Conservation (phyloP, 2,113 vertebrate species). For the Calonectris borealis region DNA sequence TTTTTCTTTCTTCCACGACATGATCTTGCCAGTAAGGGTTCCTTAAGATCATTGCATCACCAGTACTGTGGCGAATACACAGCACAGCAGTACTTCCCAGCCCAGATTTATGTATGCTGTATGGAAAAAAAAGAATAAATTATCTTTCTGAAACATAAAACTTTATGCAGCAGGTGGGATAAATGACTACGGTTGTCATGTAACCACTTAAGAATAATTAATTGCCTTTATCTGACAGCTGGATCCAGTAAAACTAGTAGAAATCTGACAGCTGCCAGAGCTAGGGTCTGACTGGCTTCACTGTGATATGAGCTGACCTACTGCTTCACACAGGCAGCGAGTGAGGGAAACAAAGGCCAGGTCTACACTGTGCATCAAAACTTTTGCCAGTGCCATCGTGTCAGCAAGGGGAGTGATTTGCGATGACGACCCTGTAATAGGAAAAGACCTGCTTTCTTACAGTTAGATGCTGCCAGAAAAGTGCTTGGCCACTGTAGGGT, state of each 20-base stretch:
- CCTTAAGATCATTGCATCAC: background rate
- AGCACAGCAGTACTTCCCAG: background rate
- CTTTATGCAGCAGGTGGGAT: background rate
- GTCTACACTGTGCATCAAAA: background rate
- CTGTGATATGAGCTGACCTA: background rate
- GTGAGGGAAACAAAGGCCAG: background rate
- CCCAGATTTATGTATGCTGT: background rate
- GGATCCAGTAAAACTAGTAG: slow-evolving; percentile 1
- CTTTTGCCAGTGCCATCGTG: background rate
- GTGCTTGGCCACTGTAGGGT: background rate
- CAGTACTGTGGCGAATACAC: background rate
- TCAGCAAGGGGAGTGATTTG: background rate
- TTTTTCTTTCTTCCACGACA: background rate
- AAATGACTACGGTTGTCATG: slow-evolving; percentile 1
- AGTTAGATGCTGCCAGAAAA: background rate
- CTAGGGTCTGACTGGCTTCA: background rate
- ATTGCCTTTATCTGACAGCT: slow-evolving; percentile 26
- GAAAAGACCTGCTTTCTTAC: background rate
- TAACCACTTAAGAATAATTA: slow-evolving; percentile 53
- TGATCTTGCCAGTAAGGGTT: background rate
- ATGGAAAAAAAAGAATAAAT: background rate
- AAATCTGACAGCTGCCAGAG: slow-evolving; percentile 6
- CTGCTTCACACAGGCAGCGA: background rate
- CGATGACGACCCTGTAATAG: background rate
- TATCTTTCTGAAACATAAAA: background rate